Conservation (phyloP, 2,888 invertebrate species). For the Idaea straminata region DNA sequence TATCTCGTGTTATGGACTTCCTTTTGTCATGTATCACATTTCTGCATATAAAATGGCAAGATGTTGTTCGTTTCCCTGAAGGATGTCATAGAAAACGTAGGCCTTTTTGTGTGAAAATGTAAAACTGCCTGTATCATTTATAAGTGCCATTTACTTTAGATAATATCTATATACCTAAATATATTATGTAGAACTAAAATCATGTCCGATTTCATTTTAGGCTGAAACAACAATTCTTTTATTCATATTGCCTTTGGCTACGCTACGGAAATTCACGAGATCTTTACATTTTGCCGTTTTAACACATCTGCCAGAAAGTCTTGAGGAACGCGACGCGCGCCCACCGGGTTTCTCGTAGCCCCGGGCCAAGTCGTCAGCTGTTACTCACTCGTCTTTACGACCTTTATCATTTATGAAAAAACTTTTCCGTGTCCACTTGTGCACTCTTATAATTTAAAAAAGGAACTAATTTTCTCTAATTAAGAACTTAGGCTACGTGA, state of each 20-base stretch:
- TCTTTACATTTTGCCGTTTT: conserved; percentile 65
- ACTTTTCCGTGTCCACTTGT: conserved; percentile 58
- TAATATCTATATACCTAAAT: conserved; percentile 8
- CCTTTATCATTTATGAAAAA: conserved; percentile 77
- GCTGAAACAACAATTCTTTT: conserved; percentile 39
- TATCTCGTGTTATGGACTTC: conserved; percentile 7
- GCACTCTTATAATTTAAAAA: conserved; percentile 10
- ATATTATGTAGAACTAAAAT: conserved; percentile 17
- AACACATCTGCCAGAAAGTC: conserved; percentile 73
- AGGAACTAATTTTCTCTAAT: conserved; percentile 5
- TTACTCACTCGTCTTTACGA: conserved; percentile 49
- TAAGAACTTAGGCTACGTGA: conserved; percentile 4
- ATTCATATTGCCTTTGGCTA: conserved; percentile 59
- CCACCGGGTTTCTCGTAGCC: conserved; percentile 54
- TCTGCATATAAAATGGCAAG: conserved; percentile 1
- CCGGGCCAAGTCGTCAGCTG: conserved; percentile 73
- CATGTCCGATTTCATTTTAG: conserved; percentile 27
- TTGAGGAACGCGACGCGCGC: background rate
- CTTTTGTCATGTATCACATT: conserved; percentile 2
- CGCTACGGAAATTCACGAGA: conserved; percentile 59
- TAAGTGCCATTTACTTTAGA: background rate
- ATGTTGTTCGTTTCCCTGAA: background rate
- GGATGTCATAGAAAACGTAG: background rate
- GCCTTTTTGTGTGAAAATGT: background rate
- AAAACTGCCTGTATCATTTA: background rate